A percentile compares a stretch with the other conserved stretches of the same genome.
phyloP scores from a whole-genome alignment of 2,113 vertebrate species.

The Hypanus sabinus region DNA sequence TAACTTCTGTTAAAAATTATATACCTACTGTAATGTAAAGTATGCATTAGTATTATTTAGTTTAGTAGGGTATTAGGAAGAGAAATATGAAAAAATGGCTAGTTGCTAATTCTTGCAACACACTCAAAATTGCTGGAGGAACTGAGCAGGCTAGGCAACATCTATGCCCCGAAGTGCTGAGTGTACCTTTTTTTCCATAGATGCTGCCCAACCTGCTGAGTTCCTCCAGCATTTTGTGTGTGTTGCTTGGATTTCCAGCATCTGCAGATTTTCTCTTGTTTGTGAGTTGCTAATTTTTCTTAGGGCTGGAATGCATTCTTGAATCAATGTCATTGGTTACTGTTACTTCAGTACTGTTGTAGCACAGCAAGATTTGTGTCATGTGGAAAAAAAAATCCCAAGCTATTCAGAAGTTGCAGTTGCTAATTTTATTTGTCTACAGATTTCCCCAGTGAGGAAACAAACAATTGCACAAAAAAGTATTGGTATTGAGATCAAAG shows the following conservation, averaged over 20 bases:
- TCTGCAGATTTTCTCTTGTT: too few relatives aligned
- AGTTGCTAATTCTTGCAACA: not conserved
- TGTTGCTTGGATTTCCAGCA: too few relatives aligned
- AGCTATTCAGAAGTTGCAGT: not conserved
- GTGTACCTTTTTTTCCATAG: too few relatives aligned
- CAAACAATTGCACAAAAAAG: not conserved
- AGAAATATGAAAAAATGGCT: not conserved
- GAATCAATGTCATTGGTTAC: not conserved
- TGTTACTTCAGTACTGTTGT: not conserved
- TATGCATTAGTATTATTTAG: not conserved
- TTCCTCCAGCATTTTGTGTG: too few relatives aligned
- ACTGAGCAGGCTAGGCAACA: too few relatives aligned
- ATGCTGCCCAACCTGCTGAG: too few relatives aligned
- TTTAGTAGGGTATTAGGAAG: not conserved
- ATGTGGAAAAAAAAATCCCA: slow-evolving; percentile 10
- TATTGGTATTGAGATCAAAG: not conserved
- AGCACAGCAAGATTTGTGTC: not conserved
- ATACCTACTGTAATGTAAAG: not conserved
- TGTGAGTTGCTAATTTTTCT: not conserved
- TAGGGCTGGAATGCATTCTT: not conserved
- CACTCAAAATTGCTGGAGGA: too few relatives aligned
- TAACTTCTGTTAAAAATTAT: not conserved
- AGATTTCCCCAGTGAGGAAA: not conserved
- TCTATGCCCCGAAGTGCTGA: too few relatives aligned
- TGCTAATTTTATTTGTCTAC: slow-evolving; percentile 15